Conservation (phyloP, 2,888 invertebrate genomes). For the Lissonota sp. region DNA sequence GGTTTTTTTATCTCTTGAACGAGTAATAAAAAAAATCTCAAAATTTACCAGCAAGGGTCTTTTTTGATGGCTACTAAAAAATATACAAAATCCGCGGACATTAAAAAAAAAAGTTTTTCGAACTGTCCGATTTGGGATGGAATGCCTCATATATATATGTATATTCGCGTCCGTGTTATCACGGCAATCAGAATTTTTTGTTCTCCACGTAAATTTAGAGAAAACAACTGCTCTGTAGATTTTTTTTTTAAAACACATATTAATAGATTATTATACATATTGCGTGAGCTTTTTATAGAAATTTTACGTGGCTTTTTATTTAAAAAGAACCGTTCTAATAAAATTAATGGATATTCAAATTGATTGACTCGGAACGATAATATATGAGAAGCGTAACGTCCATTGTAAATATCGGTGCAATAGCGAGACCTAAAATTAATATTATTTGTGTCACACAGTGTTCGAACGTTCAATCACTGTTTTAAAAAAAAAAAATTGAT, state of each 20-base stretch:
- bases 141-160: neutral
- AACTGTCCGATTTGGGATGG: too few relatives aligned
- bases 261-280: constrained; percentile 48
- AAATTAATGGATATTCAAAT: constrained; percentile 58
- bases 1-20: too few relatives aligned
- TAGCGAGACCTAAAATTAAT: constrained; percentile 79
- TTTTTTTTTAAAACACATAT: constrained; percentile 66
- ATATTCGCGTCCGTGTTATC: constrained; percentile 19
- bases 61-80: too few relatives aligned
- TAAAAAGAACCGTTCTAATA: constrained; percentile 64
- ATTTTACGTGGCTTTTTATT: constrained; percentile 77
- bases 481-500: constrained; percentile 56
- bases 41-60: too few relatives aligned
- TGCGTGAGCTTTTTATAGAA: constrained; percentile 73
- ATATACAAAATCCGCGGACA: too few relatives aligned
- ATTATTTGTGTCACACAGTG: constrained; percentile 75
- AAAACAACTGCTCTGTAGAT: constrained; percentile 66
- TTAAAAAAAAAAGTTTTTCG: too few relatives aligned
- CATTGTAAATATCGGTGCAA: constrained; percentile 82
- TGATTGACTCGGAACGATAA: constrained; percentile 69
- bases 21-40: too few relatives aligned
- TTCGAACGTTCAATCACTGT: constrained; percentile 69
- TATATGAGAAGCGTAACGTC: constrained; percentile 75
- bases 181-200: constrained; percentile 34
- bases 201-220: constrained; percentile 17